Conservation (phyloP, 2,888 invertebrate genomes). For the Aphidoletes aphidimyza region DNA sequence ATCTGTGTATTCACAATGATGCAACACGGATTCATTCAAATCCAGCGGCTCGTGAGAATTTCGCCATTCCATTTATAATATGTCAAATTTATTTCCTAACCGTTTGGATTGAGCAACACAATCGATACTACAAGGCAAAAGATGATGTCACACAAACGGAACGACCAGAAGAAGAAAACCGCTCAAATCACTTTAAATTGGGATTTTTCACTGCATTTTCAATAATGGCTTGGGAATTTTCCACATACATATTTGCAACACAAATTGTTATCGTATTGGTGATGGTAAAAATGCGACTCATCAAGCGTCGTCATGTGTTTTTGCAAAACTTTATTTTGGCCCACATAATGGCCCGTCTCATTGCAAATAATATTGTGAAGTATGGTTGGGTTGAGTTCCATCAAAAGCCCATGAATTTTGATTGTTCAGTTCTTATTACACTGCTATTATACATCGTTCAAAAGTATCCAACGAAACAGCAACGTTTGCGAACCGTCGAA, state of each 20-base stretch:
- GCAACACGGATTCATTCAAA: slow-evolving; percentile 87
- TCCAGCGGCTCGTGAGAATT: slow-evolving; percentile 86
- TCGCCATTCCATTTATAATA: slow-evolving; percentile 83
- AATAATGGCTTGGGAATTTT: slow-evolving; percentile 79
- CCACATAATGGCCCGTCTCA: slow-evolving; percentile 1
- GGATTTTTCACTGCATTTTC: slow-evolving; percentile 63
- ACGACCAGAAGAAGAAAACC: background rate
- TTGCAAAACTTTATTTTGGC: slow-evolving; percentile 6
- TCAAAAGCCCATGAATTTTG: slow-evolving; percentile 4
- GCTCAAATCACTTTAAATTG: slow-evolving; percentile 59
- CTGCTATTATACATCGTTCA: slow-evolving; percentile 26
- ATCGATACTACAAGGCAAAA: background rate
- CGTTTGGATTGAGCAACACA: slow-evolving; percentile 66
- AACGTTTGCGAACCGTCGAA: background rate
- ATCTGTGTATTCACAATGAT: slow-evolving; percentile 85
- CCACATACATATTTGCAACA: slow-evolving; percentile 83
- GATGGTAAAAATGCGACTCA: background rate
- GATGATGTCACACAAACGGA: background rate
- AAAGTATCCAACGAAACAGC: slow-evolving; percentile 32
- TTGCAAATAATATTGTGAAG: slow-evolving; percentile 22
- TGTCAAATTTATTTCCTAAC: slow-evolving; percentile 77
- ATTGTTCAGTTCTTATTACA: slow-evolving; percentile 18
- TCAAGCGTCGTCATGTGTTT: slow-evolving; percentile 4
- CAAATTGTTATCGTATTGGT: slow-evolving; percentile 75
- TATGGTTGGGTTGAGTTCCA: slow-evolving; percentile 4